Evolutionary conservation across 2,888 invertebrate genomes (phyloP).

Genomic region (Ormyrus pomaceus): DNA sequence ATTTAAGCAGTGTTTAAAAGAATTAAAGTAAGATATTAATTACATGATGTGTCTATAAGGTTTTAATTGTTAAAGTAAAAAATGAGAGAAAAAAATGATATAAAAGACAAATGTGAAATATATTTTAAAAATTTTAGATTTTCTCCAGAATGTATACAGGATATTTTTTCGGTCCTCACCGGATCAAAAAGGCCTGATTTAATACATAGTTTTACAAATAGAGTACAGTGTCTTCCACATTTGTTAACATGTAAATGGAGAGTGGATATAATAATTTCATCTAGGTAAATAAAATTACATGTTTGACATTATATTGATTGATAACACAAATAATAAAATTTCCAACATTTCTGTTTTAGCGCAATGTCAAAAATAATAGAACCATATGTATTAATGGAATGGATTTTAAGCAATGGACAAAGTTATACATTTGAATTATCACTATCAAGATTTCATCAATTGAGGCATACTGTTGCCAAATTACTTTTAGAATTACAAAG

Average conservation of each 20-base stretch:
- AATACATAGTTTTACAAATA: slow-evolving; percentile 72
- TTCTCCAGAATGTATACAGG: slow-evolving; percentile 76
- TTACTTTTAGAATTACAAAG: slow-evolving; percentile 77
- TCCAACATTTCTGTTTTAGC: slow-evolving; percentile 63
- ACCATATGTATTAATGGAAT: slow-evolving; percentile 77
- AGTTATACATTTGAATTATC: slow-evolving; percentile 77
- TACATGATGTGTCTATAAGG: not conserved
- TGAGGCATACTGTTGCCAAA: slow-evolving; percentile 77
- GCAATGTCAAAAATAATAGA: slow-evolving; percentile 74
- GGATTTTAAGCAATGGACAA: slow-evolving; percentile 76
- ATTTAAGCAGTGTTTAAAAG: slow-evolving; percentile 76
- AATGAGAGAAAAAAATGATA: not conserved
- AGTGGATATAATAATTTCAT: slow-evolving; percentile 77
- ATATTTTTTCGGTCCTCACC: slow-evolving; percentile 77
- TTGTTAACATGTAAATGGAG: slow-evolving; percentile 76
- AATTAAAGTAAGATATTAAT: slow-evolving; percentile 71
- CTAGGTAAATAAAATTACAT: slow-evolving; percentile 71
- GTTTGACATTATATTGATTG: not conserved
- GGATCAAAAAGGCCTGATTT: slow-evolving; percentile 75
- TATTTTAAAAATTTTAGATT: slow-evolving; percentile 68
- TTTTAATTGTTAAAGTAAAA: slow-evolving; percentile 15
- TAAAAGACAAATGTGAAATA: not conserved
- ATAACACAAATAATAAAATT: not conserved
- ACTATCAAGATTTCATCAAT: slow-evolving; percentile 77
- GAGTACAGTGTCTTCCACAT: slow-evolving; percentile 74